Evolutionary conservation across 2,797 vertebrate species (phyloP).

Genomic region (Enteromius argenteus): DNA sequence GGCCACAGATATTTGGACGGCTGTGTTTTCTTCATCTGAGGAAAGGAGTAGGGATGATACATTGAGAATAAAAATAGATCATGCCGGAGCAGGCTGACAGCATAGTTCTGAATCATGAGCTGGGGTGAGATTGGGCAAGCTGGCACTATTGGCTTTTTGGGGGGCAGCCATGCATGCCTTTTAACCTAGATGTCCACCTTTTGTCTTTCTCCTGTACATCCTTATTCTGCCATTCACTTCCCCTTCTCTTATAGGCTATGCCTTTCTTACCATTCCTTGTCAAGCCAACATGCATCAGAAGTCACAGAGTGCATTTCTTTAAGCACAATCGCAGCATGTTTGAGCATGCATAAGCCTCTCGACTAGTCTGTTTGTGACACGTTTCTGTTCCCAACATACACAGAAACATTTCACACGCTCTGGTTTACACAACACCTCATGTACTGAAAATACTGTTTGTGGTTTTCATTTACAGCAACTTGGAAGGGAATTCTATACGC

Average conservation of each 20-base stretch:
- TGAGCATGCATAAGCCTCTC: not conserved
- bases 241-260: conserved; percentile 50
- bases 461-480: conserved; percentile 34
- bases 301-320: not conserved
- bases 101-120: conserved; percentile 69
- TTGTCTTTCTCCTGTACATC: conserved; percentile 67
- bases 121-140: conserved; percentile 60
- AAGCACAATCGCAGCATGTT: not conserved
- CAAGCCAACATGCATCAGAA: conserved; percentile 36
- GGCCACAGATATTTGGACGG: conserved; percentile 66
- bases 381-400: conserved; percentile 40
- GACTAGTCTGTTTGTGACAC: conserved; percentile 36
- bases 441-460: conserved; percentile 38
- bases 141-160: conserved; percentile 72
- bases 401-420: conserved; percentile 32
- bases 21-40: conserved; percentile 59
- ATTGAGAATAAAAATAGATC: conserved; percentile 66
- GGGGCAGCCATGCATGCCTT: conserved; percentile 74
- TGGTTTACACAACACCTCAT: conserved; percentile 30
- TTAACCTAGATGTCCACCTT: conserved; percentile 74
- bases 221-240: conserved; percentile 35
- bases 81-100: conserved; percentile 64
- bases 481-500: conserved; percentile 25
- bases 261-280: conserved; percentile 44
- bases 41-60: conserved; percentile 34